phyloP scores from a whole-genome alignment of 2,113 vertebrate genomes.

The Triplophysa dalaica region DNA sequence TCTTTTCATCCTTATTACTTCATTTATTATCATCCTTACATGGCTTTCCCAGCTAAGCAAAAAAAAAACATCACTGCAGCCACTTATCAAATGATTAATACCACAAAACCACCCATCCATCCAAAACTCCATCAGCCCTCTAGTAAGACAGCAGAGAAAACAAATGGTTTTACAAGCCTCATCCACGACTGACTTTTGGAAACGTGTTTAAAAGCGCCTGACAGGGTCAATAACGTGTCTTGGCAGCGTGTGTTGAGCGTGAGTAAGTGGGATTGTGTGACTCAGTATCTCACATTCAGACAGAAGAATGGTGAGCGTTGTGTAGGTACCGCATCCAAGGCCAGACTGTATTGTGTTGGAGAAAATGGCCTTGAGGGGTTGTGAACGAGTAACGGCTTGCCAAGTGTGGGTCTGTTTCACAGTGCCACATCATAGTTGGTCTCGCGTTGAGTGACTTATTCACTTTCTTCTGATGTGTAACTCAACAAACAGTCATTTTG shows the following conservation, averaged over 20 bases:
- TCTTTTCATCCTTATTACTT: not conserved
- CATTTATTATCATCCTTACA: not conserved
- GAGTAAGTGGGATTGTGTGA: conserved; percentile 31
- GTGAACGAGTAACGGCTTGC: not conserved
- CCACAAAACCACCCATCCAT: not conserved
- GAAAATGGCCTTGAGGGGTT: not conserved
- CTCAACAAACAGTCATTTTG: not conserved
- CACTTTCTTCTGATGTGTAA: not conserved
- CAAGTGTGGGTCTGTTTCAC: not conserved
- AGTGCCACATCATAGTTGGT: not conserved
- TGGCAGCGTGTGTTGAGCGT: conserved; percentile 15
- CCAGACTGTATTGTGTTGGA: conserved; percentile 26
- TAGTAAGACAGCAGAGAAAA: not conserved
- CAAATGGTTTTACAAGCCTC: not conserved
- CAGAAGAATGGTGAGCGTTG: conserved; percentile 38
- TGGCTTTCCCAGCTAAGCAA: not conserved
- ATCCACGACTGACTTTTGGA: not conserved
- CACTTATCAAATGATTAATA: not conserved
- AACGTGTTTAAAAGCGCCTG: conserved; percentile 11
- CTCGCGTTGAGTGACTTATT: not conserved
- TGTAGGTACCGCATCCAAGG: conserved; percentile 11
- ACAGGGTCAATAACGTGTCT: conserved; percentile 32
- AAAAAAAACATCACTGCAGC: conserved; percentile 12
- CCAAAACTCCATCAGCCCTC: not conserved
- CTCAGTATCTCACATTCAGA: conserved; percentile 19